Evolutionary conservation across 2,888 invertebrate genomes (phyloP).

Genomic region (Eumacrocentrus americanus): DNA sequence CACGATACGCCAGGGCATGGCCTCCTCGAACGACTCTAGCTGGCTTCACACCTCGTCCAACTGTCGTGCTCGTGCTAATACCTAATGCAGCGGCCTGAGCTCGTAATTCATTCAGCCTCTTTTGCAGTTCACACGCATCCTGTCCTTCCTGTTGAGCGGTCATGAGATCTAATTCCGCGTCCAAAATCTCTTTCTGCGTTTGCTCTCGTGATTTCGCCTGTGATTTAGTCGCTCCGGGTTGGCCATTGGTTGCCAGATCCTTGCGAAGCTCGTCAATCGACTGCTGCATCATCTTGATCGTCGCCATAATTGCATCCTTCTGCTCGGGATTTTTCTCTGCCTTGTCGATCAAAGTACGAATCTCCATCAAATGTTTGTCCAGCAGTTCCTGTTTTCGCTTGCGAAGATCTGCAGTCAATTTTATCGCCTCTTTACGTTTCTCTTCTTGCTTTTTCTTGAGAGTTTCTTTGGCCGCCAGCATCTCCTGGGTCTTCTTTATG

Average conservation of each 20-base stretch:
- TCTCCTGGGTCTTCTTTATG: constrained; percentile 66
- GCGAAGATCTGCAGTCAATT: constrained; percentile 80
- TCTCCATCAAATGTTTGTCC: constrained; percentile 88
- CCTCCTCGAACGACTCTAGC: constrained; percentile 50
- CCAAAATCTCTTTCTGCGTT: constrained; percentile 86
- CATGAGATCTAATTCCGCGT: constrained; percentile 89
- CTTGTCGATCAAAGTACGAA: constrained; percentile 81
- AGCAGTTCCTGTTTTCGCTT: constrained; percentile 85
- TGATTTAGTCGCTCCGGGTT: constrained; percentile 62
- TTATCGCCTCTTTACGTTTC: constrained; percentile 75
- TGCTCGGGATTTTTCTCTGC: constrained; percentile 83
- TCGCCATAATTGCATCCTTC: constrained; percentile 75
- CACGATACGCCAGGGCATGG: constrained; percentile 50
- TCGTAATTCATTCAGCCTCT: constrained; percentile 74
- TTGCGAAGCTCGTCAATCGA: constrained; percentile 80
- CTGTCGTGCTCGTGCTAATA: constrained; percentile 44
- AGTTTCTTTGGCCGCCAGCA: constrained; percentile 70
- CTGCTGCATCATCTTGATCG: constrained; percentile 82
- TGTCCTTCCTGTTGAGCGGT: constrained; percentile 88
- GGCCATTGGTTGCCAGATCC: constrained; percentile 68
- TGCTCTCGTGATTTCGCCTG: constrained; percentile 76
- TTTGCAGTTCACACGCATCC: constrained; percentile 82
- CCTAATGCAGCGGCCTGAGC: constrained; percentile 64
- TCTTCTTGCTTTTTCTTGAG: constrained; percentile 78
- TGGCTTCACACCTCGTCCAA: constrained; percentile 43